Conservation (phyloP, 2,113 vertebrate genomes). For the Pseudonaja textilis region DNA sequence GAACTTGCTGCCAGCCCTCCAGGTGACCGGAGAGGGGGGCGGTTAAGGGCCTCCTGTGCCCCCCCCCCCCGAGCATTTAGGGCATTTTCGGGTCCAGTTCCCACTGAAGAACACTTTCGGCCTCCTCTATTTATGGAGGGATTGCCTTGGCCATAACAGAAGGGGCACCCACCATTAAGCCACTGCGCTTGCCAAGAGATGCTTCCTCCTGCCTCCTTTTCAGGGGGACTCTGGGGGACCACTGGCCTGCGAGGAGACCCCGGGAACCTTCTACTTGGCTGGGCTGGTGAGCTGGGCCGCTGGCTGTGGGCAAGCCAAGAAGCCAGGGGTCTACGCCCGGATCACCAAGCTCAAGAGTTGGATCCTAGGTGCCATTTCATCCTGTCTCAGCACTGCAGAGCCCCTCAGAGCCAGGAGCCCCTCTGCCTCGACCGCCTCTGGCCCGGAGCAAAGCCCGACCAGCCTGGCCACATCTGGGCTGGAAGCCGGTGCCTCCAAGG, state of each 20-base stretch:
- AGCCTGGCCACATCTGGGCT: background rate
- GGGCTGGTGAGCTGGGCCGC: conserved; percentile 94
- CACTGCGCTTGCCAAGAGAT: background rate
- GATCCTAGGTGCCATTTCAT: conserved; percentile 75
- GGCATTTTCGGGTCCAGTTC: background rate
- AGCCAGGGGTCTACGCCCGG: conserved; percentile 85
- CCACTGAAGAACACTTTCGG: background rate
- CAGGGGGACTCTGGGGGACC: conserved; percentile 97
- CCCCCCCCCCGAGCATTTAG: background rate
- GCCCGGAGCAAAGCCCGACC: background rate
- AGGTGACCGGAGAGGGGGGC: background rate
- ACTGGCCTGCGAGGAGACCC: conserved; percentile 86
- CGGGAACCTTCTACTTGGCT: conserved; percentile 87
- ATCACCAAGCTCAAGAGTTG: conserved; percentile 83
- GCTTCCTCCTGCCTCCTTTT: background rate
- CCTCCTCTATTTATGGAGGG: background rate
- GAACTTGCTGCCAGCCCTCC: background rate
- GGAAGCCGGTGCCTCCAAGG: background rate
- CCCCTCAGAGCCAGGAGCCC: background rate
- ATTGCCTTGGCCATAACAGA: background rate
- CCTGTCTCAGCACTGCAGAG: background rate
- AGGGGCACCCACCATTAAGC: background rate
- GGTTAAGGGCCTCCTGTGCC: background rate
- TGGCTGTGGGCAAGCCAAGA: conserved; percentile 86
- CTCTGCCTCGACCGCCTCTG: fast-evolving